Percentiles rank a stretch among this genome's conserved stretches.
These are phyloP conservation scores for Pollimyrus isidori DNA, from an alignment of 2,113 vertebrate genomes.

Conservation along the genomic window DNA sequence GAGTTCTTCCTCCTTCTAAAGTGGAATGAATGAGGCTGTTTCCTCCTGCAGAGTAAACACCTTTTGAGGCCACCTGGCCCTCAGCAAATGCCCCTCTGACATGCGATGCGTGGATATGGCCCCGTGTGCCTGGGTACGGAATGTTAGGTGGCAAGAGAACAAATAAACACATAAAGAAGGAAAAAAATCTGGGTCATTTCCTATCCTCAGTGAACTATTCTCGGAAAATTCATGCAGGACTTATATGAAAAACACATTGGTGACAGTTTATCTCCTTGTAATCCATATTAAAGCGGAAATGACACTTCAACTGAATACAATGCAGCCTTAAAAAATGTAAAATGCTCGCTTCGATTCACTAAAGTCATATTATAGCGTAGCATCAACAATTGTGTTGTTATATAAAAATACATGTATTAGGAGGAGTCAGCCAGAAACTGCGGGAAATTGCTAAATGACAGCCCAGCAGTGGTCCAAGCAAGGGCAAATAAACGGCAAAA, in stretches of 20 bases:
- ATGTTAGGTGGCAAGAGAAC: neutral
- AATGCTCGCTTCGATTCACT: neutral
- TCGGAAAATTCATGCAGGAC: conserved; percentile 62
- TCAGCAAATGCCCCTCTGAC: neutral
- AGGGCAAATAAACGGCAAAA: neutral
- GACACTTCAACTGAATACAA: neutral
- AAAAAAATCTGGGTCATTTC: conserved; percentile 20
- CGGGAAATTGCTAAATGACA: neutral
- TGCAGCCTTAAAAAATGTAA: neutral
- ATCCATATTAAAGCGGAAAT: conserved; percentile 29
- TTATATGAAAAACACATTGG: conserved; percentile 61
- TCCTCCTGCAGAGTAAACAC: neutral
- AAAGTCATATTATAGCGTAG: neutral
- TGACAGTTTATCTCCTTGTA: conserved; percentile 44
- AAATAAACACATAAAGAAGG: neutral
- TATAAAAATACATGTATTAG: neutral
- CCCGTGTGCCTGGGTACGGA: neutral
- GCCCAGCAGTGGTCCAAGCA: neutral
- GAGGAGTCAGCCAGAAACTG: neutral
- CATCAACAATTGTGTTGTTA: neutral
- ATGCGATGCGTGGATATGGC: neutral
- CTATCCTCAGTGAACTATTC: conserved; percentile 59
- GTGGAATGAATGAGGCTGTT: neutral
- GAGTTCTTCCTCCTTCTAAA: neutral
- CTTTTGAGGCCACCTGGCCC: neutral